Conservation (phyloP, 1,140 invertebrate genomes). For the Sminthurinus signatus region DNA sequence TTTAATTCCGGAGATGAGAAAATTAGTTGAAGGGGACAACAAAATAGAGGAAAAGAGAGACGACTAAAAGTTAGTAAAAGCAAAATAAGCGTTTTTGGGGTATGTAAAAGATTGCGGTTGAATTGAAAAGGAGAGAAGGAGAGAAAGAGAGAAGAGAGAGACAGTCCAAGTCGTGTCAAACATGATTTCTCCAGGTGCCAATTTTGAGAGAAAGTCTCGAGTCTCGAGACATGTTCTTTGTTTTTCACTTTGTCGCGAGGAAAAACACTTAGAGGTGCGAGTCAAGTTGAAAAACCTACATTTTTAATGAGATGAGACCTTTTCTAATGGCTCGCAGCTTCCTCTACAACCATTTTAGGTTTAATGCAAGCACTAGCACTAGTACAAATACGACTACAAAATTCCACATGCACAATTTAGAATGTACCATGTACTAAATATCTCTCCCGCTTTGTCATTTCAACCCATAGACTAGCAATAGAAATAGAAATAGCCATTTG, state of each 20-base stretch:
- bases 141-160: no score
- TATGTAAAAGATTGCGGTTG: not conserved
- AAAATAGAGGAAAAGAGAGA: no score
- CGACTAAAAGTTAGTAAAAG: no score
- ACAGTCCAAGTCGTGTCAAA: slow-evolving; percentile 21
- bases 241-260: slow-evolving; percentile 31
- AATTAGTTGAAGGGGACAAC: slow-evolving; percentile 6
- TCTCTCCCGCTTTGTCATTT: not conserved
- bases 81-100: no score
- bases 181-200: slow-evolving; percentile 31
- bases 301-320: slow-evolving; percentile 17
- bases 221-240: slow-evolving; percentile 1
- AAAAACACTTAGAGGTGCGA: slow-evolving; percentile 6
- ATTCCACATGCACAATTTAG: no score
- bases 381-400: no score
- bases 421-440: no score
- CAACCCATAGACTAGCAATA: not conserved
- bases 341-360: no score
- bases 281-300: not conserved
- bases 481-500: no score
- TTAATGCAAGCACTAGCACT: no score
- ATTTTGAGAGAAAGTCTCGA: slow-evolving; percentile 20
- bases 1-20: slow-evolving; percentile 2
- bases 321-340: slow-evolving; percentile 2
- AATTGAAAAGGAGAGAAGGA: no score